These are phyloP conservation scores for Idris sp. DNA, from an alignment of 1,140 invertebrate genomes.

Conservation along the genomic window DNA sequence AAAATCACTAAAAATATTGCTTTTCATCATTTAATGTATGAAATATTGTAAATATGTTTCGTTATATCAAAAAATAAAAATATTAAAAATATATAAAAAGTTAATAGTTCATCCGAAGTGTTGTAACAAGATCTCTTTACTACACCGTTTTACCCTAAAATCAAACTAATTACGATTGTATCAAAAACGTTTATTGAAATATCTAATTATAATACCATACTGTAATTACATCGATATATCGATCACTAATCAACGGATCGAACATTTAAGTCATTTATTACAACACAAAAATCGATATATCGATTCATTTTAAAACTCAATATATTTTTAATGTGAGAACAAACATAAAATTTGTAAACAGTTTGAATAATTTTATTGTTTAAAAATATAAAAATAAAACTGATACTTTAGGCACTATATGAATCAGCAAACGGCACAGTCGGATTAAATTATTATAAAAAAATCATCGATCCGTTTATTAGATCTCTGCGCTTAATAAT, in stretches of 20 bases:
- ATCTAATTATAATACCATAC: slow-evolving; percentile 21
- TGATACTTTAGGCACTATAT: slow-evolving; percentile 11
- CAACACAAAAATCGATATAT: slow-evolving; percentile 6
- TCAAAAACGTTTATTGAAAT: slow-evolving; percentile 24
- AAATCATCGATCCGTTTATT: not conserved
- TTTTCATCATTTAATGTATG: not conserved
- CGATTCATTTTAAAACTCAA: not conserved
- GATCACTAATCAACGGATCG: slow-evolving; percentile 1
- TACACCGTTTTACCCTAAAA: not conserved
- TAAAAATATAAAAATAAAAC: not conserved
- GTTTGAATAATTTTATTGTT: not conserved
- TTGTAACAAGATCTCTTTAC: slow-evolving; percentile 7
- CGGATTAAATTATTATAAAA: slow-evolving; percentile 2
- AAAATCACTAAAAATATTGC: too few relatives aligned
- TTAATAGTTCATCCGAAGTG: slow-evolving; percentile 3
- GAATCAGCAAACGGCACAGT: not conserved
- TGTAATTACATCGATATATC: slow-evolving; percentile 17
- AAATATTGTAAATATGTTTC: not conserved
- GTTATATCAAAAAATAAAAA: slow-evolving; percentile 3
- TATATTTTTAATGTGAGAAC: not conserved
- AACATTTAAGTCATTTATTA: not conserved
- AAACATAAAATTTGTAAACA: slow-evolving; percentile 11
- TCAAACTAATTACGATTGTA: slow-evolving; percentile 11
- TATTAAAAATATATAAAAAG: slow-evolving; percentile 2
- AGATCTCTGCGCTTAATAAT: not conserved